Evolutionary conservation across 2,888 invertebrate genomes (phyloP).

Genomic region (Rhagonycha lutea): DNA sequence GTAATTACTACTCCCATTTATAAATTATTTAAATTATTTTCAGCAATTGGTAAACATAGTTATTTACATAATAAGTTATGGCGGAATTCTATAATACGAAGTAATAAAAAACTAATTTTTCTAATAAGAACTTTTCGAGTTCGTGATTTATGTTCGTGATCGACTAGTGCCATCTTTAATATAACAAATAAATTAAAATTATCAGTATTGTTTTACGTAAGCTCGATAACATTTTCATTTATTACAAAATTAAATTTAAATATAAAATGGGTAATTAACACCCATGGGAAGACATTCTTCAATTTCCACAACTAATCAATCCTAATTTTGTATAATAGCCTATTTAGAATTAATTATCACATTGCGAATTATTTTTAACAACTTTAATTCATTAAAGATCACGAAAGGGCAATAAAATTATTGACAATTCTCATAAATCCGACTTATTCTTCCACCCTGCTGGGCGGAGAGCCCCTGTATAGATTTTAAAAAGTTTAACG

Average conservation of each 20-base stretch:
- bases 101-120: neutral
- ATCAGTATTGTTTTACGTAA: neutral
- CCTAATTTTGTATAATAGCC: neutral
- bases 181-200: neutral
- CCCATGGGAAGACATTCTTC: neutral
- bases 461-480: neutral
- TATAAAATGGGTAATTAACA: too few relatives aligned
- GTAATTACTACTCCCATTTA: neutral
- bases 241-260: neutral
- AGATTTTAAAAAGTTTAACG: conserved; percentile 18
- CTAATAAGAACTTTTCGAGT: neutral
- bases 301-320: neutral
- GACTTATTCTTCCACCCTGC: conserved; percentile 9
- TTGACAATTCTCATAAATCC: conserved; percentile 19
- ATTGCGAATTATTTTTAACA: conserved; percentile 11
- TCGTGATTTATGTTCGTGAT: neutral
- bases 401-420: conserved; percentile 26
- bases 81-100: neutral
- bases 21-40: neutral
- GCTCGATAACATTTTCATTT: neutral
- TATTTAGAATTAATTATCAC: neutral
- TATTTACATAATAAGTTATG: neutral
- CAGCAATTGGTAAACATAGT: neutral
- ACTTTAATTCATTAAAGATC: conserved; percentile 21
- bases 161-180: neutral